Evolutionary conservation across 2,113 vertebrate species (phyloP).

Genomic region (Rhineura floridana): DNA sequence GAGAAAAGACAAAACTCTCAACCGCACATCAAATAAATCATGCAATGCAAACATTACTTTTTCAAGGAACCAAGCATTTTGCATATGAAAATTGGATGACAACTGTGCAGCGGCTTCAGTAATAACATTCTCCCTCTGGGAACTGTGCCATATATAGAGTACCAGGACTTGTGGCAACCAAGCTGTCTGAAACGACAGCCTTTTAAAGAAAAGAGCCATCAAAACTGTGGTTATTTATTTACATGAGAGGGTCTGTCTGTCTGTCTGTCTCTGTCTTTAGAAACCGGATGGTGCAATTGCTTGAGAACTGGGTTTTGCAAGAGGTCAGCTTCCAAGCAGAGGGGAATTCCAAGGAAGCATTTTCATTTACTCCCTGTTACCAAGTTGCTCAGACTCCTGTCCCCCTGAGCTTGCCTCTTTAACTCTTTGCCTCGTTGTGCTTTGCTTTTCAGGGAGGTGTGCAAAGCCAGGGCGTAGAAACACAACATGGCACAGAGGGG

Average conservation of each 20-base stretch:
- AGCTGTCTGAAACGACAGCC: conserved; percentile 54
- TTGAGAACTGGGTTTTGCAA: background rate
- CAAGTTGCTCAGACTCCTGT: too few species aligned
- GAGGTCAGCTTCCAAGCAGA: too few species aligned
- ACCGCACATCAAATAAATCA: conserved; percentile 65
- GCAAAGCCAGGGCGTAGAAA: too few species aligned
- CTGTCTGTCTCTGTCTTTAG: conserved; percentile 34
- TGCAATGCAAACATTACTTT: conserved; percentile 68
- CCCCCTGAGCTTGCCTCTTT: too few species aligned
- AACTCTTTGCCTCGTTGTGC: too few species aligned
- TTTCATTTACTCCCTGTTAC: too few species aligned
- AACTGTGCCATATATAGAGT: conserved; percentile 43
- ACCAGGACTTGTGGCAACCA: conserved; percentile 50
- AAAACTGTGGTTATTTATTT: conserved; percentile 61
- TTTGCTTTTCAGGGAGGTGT: too few species aligned
- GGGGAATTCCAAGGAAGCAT: too few species aligned
- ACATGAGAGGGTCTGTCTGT: conserved; percentile 52
- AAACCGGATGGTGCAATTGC: conserved; percentile 41
- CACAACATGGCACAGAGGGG: too few species aligned
- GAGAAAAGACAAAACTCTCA: conserved; percentile 63
- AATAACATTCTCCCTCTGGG: conserved; percentile 52
- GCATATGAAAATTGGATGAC: conserved; percentile 68
- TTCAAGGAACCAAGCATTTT: conserved; percentile 60
- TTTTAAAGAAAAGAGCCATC: conserved; percentile 43
- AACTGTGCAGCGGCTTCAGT: conserved; percentile 54